Conservation (phyloP, 2,113 vertebrate species). For the Perca flavescens region DNA sequence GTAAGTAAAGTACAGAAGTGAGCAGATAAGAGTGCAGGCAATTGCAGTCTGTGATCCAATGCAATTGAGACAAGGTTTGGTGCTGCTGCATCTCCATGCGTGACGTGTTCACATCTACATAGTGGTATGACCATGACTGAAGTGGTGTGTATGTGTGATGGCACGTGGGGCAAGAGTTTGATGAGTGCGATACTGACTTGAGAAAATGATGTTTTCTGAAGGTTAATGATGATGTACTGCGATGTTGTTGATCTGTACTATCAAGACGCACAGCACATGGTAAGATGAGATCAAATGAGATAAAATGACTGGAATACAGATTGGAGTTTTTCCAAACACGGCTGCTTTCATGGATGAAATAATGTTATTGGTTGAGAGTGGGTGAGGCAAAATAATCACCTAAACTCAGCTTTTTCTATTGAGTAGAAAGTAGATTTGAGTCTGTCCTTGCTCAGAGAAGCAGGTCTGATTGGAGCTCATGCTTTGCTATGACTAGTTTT, state of each 20-base stretch:
- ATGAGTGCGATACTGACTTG: slow-evolving; percentile 13
- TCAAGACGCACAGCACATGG: slow-evolving; percentile 18
- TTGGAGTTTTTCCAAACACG: slow-evolving; percentile 23
- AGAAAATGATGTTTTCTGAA: slow-evolving; percentile 9
- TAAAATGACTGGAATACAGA: slow-evolving; percentile 32
- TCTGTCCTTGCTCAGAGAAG: neutral
- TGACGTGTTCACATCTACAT: slow-evolving; percentile 28
- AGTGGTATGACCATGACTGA: slow-evolving; percentile 14
- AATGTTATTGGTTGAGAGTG: slow-evolving; percentile 42
- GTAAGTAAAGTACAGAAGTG: slow-evolving; percentile 1
- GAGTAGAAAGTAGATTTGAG: neutral
- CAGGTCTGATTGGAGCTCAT: neutral
- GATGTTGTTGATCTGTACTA: slow-evolving; percentile 4
- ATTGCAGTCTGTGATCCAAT: slow-evolving; percentile 31
- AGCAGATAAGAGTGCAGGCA: slow-evolving; percentile 47
- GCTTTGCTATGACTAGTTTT: neutral
- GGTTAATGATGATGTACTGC: slow-evolving; percentile 9
- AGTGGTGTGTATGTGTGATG: neutral
- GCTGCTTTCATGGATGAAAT: slow-evolving; percentile 25
- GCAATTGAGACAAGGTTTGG: slow-evolving; percentile 28
- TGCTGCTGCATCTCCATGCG: slow-evolving; percentile 55
- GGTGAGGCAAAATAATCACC: slow-evolving; percentile 13
- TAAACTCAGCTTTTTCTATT: neutral
- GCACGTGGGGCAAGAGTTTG: neutral
- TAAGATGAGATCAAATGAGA: slow-evolving; percentile 47